Base-by-base conservation (phyloP, 2,888 invertebrate genomes). In the Drosophila limbata region DNA sequence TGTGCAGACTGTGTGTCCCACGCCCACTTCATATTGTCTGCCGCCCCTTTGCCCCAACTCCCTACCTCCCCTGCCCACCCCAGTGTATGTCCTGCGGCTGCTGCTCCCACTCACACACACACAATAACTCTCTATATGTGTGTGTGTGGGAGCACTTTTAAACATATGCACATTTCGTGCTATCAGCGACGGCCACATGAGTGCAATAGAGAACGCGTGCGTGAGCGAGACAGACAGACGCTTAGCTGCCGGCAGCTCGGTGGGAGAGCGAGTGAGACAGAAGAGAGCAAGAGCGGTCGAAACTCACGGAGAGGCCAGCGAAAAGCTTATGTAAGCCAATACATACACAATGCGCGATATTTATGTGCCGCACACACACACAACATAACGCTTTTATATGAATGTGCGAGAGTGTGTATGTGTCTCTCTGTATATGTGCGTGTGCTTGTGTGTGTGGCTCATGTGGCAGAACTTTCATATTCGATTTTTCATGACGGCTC, bases 121-220 rank as follows among this genome's bases (percentile, higher is more conserved):
- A 61, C 45, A 51, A 37, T 40, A 42, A 21, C 45, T 47, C 65
- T 61, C 60, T 15, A 42, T 60, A 62, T 65, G 63, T 77, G 61
- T 66, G 69, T 77, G 59, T 63, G 84, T 69, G 55, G 77, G 68
- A 84, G 88, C 82, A 83, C 88, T 86, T 81, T 81, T 75, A 81
- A 88, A 73, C 84, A 84, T 84, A 84, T 89, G 89, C 89, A 89
- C 84, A 84, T 89, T 88, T 84, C 85, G 84, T 89, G 88, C 89
- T 87, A 89, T 88, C 84, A 84, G 79, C 85, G 64, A 64, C 77
- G 77, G 67, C 77, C 80, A 83, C 68, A 80, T 81, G 72, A 76
- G 71, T 71, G 76, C 62, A 64, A 75, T 79, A 53, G 79, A 70
- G 64, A 78, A 63, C 73, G 50, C 17, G 35, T 42, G 68, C 21